Conservation (phyloP, 2,888 invertebrate species). For the Sarcophaga carnaria region DNA sequence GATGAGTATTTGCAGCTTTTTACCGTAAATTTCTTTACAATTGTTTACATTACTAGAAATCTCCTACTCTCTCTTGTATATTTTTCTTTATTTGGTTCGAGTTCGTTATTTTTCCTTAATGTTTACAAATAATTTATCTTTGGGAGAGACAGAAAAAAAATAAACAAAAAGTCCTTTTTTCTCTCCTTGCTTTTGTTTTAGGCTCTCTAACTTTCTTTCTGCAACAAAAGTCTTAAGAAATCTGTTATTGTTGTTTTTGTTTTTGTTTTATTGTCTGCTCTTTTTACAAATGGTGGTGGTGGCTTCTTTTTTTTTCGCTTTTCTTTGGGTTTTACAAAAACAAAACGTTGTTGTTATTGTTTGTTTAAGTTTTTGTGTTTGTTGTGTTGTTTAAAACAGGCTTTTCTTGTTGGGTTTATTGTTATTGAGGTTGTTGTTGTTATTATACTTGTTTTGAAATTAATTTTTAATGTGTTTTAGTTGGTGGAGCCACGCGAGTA, state of each 20-base stretch:
- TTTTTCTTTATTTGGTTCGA: not conserved
- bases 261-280: not conserved
- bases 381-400: conserved; percentile 59
- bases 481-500: conserved; percentile 72
- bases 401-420: conserved; percentile 61
- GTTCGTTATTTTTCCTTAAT: not conserved
- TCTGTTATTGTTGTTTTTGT: not conserved
- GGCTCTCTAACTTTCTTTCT: not conserved
- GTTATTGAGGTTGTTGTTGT: conserved; percentile 36
- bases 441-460: conserved; percentile 70
- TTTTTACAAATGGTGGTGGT: not conserved
- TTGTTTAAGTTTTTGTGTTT: conserved; percentile 40
- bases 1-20: no score
- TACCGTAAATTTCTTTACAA: not conserved
- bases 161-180: not conserved
- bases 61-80: not conserved
- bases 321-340: not conserved
- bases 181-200: not conserved
- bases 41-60: no score
- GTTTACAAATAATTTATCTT: not conserved
- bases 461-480: conserved; percentile 76
- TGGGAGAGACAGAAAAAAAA: not conserved
- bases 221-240: not conserved
- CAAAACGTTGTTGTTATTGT: conserved; percentile 16
- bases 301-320: conserved; percentile 28